Evolutionary conservation across 2,888 invertebrate genomes (phyloP).

Genomic region (Omphaloscelis lunosa): DNA sequence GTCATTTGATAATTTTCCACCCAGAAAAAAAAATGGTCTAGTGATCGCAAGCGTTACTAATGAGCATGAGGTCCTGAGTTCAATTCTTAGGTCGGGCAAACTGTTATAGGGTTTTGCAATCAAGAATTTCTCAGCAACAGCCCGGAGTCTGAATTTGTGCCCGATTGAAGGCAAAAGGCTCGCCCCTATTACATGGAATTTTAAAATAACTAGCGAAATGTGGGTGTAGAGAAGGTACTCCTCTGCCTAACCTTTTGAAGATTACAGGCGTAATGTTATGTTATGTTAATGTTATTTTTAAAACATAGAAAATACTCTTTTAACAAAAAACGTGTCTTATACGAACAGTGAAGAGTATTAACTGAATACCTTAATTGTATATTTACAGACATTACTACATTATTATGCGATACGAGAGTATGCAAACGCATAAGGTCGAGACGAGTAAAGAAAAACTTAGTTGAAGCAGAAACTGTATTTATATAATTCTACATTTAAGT

Average conservation of each 20-base stretch:
- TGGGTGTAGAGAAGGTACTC: not conserved
- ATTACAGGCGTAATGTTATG: not conserved
- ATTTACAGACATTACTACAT: constrained; percentile 4
- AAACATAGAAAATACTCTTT: not conserved
- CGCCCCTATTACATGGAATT: too few relatives aligned
- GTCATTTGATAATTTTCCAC: too few relatives aligned
- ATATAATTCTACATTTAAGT: not conserved
- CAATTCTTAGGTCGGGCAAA: not conserved
- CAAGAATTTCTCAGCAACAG: not conserved
- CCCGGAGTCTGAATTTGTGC: too few relatives aligned
- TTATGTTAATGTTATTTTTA: not conserved
- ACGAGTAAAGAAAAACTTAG: not conserved
- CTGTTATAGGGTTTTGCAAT: not conserved
- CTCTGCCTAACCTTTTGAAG: not conserved
- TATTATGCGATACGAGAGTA: constrained; percentile 16
- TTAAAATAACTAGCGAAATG: not conserved
- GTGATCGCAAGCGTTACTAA: not conserved
- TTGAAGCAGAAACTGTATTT: too few relatives aligned
- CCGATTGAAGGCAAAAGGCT: not conserved
- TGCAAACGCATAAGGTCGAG: constrained; percentile 2
- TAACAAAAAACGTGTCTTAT: not conserved
- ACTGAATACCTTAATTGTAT: not conserved
- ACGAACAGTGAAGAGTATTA: not conserved
- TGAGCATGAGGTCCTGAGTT: not conserved
- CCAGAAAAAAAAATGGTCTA: too few relatives aligned